These are phyloP conservation scores for Gila orcuttii DNA, from an alignment of 2,113 vertebrate species.

Conservation along the genomic window DNA sequence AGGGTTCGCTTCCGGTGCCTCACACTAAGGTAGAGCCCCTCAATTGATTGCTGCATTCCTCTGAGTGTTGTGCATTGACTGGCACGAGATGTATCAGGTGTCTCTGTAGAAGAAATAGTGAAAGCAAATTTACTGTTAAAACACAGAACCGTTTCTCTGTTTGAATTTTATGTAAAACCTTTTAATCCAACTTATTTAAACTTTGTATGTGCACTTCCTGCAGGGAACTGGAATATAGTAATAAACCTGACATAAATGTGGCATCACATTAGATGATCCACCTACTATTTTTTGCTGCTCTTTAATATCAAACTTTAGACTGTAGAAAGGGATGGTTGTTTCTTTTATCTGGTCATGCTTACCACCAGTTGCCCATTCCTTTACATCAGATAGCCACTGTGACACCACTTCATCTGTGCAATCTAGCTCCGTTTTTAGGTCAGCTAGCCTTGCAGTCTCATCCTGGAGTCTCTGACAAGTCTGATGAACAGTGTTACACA, in stretches of 20 bases:
- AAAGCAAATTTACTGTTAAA: too few relatives aligned
- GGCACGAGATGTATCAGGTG: too few relatives aligned
- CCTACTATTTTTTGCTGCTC: neutral
- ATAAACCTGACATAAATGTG: neutral
- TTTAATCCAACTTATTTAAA: too few relatives aligned
- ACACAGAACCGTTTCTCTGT: too few relatives aligned
- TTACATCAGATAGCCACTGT: conserved; percentile 5
- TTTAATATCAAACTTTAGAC: neutral
- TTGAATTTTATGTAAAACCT: too few relatives aligned
- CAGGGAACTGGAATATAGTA: neutral
- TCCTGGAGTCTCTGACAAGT: neutral
- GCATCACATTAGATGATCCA: neutral
- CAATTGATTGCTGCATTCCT: too few relatives aligned
- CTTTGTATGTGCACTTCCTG: too few relatives aligned
- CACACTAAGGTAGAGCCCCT: too few relatives aligned
- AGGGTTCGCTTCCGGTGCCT: too few relatives aligned
- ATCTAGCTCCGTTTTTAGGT: neutral
- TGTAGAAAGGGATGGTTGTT: neutral
- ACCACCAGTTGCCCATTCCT: conserved; percentile 2
- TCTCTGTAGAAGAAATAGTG: too few relatives aligned
- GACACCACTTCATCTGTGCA: neutral
- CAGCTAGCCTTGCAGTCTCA: conserved; percentile 1
- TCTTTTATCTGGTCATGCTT: neutral
- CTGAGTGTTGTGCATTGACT: too few relatives aligned
- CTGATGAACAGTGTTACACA: neutral